Conservation (phyloP, 2,113 vertebrate genomes). For the Channa maculata region DNA sequence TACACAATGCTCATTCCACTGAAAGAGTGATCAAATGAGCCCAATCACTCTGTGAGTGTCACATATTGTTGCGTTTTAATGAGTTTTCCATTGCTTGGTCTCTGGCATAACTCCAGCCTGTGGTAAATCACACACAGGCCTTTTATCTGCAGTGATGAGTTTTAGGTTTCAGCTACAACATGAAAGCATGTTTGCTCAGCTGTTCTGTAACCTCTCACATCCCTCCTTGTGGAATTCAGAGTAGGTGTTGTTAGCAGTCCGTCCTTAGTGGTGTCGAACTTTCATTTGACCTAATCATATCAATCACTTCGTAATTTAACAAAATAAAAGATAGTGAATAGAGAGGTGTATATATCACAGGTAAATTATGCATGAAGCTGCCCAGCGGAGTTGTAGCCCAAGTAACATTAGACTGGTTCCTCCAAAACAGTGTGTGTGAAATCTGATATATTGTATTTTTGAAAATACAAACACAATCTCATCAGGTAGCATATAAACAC, state of each 20-base stretch:
- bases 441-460: slow-evolving; percentile 11
- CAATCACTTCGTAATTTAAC: not conserved
- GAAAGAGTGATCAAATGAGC: slow-evolving; percentile 1
- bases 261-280: not conserved
- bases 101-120: slow-evolving; percentile 26
- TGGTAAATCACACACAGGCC: slow-evolving; percentile 25
- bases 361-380: not conserved
- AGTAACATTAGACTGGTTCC: slow-evolving; percentile 3
- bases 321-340: no score
- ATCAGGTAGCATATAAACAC: slow-evolving; percentile 27
- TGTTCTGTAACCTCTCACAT: slow-evolving; percentile 26
- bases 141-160: slow-evolving; percentile 36
- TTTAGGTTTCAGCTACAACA: slow-evolving; percentile 41
- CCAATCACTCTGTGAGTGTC: slow-evolving; percentile 14
- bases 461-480: slow-evolving; percentile 20
- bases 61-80: slow-evolving; percentile 24
- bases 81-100: slow-evolving; percentile 25
- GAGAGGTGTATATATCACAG: no score
- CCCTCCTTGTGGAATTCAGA: slow-evolving; percentile 26
- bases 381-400: not conserved
- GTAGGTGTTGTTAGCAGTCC: not conserved
- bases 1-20: not conserved
- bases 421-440: not conserved
- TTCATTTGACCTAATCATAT: not conserved
- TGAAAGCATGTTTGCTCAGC: slow-evolving; percentile 63